Base-by-base conservation (phyloP, 2,888 invertebrate species). In the Drosophila buzzatii region DNA sequence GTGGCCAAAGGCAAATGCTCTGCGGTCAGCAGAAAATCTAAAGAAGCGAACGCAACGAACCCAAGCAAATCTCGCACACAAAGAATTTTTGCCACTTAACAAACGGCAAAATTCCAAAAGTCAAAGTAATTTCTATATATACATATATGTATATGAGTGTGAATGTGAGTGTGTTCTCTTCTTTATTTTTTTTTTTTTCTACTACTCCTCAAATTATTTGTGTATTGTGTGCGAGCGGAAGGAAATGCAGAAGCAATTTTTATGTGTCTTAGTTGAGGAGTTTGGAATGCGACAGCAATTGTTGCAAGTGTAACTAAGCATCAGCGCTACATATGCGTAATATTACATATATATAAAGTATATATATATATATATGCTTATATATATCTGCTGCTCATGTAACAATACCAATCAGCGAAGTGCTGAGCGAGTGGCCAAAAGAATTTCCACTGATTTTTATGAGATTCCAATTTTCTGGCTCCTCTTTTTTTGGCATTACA, bases 21-120 rank as follows among this genome's bases (percentile, higher is more conserved):
- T 80, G 82, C 53, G 80, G 80, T 82, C 80, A 82, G 80, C 80
- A 80, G 45, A 81, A 79, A 82, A 70, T 62, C 63, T 55, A 44
- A 60, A 44, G 67, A 52, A 62, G 31, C 56, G 52, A 62, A 70
- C 55, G 39, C 60, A 76, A 33, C 31, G 51, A 70, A 55, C 66
- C 52, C 49, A 70, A 70, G 75, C 35, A 79, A 77, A 79, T 76
- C 73, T 65, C 59, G 60, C 51, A 73, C 66, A 78, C 74, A 73
- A 78, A 70, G 73, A 78, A 78, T 78, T 73, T 66, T 60, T 27
- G 68, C 81, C 77, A 79, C 77, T 77, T 81, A 79, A 73, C 78
- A 68, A 76, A 76, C 79, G 45, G 63, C 49, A 82, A 61, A 82
- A 80, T 75, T 75, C 82, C 69, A 81, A 73, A 79, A 79, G 79